Evolutionary conservation across 2,888 invertebrate species (phyloP), one percentile per base, ranked within the genome.

Genomic region (Scaptomyza cyrtandrae): DNA sequence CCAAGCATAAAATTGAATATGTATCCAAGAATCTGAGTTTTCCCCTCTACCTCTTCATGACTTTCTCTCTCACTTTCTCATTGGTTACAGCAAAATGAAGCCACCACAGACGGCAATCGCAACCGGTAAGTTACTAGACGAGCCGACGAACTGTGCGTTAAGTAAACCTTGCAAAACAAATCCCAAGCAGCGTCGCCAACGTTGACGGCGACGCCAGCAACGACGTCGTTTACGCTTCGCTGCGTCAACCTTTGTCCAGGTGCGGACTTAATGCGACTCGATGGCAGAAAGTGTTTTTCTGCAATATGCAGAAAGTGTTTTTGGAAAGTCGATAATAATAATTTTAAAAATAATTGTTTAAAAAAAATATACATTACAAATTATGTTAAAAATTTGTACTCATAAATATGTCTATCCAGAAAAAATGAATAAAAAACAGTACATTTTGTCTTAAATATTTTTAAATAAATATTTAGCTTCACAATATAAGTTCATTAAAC

Each of bases 1-100:
- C 88, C 88, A 86, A 88, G 88, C 83, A 83, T 88, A 88, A 83
- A 83, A 83, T 83, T 83, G 86, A 83, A 83, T 83, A 86, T 87
- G 86, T 78, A 75, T 77, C 78, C 58, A 33, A 64, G 57, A 64
- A 44, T 70, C 50, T 55, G 29, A 35, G 19, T 4, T 6, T 6
- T 35, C 24, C 37, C 14, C 9, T 19, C 39, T 59, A 31, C 27
- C 33, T 9, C 27, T 9, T 33, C 5, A 6, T 5, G 29, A 5
- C 33, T 14, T 33, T 16, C 3, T 1, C 31, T 5, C 9, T 27
- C 1, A 1, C 6, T 7, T 14, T 0, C 31, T 3, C 19, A 1
- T 2, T 19, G 19, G 19, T 27, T 54, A 7, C 16, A 27, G 14
- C 52, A 48, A 63, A 57, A 46, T 55, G 48, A 45, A 56, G 37